These are phyloP conservation scores for Dromiciops gliroides DNA, from an alignment of 2,113 vertebrate genomes.

Conservation along the genomic window DNA sequence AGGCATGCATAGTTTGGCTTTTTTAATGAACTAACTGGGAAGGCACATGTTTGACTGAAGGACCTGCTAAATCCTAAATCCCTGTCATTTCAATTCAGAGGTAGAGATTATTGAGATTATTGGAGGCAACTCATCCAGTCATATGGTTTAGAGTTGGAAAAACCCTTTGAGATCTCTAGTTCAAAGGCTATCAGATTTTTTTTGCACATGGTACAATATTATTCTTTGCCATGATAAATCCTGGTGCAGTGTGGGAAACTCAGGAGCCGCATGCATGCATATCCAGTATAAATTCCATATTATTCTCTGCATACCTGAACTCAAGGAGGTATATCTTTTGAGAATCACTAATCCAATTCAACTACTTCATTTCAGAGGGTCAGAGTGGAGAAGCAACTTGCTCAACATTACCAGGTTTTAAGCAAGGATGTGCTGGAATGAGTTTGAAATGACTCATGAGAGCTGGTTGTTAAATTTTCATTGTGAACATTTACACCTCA, in stretches of 20 bases:
- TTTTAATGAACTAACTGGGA: slow-evolving; percentile 50
- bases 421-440: background rate
- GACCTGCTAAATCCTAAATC: slow-evolving; percentile 21
- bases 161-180: background rate
- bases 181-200: background rate
- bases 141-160: background rate
- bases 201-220: background rate
- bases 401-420: background rate
- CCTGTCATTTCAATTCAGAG: background rate
- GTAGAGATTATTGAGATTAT: background rate
- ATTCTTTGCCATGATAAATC: background rate
- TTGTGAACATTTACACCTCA: background rate
- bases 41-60: slow-evolving; percentile 45
- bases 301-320: background rate
- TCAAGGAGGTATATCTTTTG: background rate
- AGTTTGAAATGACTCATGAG: background rate
- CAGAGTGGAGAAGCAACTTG: background rate
- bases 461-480: background rate
- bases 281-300: background rate
- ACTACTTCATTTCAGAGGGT: background rate
- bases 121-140: background rate
- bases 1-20: slow-evolving; percentile 29
- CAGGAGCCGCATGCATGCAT: background rate
- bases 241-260: background rate
- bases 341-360: background rate